Conservation (phyloP, 2,113 vertebrate genomes). For the Bufo gargarizans region DNA sequence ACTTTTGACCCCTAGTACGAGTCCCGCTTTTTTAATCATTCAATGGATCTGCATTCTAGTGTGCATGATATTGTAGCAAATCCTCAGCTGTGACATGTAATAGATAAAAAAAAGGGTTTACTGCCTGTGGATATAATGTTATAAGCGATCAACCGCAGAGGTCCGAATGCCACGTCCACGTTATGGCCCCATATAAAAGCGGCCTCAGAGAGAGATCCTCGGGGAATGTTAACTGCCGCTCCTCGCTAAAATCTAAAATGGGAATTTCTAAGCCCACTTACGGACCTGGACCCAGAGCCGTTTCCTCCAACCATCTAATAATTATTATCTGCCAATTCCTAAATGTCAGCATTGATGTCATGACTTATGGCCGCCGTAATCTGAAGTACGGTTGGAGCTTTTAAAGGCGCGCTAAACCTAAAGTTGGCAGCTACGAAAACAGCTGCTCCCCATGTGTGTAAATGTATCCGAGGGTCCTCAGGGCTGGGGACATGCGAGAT, state of each 20-base stretch:
- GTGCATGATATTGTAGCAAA: no score
- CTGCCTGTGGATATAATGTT: no score
- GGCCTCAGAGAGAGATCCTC: not conserved
- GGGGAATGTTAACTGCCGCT: not conserved
- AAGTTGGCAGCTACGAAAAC: not conserved
- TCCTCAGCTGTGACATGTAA: no score
- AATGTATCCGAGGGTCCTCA: not conserved
- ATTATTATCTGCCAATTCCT: conserved; percentile 10
- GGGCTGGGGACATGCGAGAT: not conserved
- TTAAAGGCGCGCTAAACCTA: not conserved
- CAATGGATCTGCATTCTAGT: no score
- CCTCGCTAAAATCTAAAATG: not conserved
- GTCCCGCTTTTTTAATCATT: no score
- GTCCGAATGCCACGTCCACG: no score
- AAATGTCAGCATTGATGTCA: not conserved
- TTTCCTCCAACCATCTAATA: not conserved
- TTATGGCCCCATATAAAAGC: not conserved
- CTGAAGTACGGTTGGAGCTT: not conserved
- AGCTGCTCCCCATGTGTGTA: not conserved
- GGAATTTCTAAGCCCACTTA: not conserved
- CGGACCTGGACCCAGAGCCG: not conserved
- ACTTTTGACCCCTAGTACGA: not conserved
- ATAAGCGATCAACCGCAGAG: no score
- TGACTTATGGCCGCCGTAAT: not conserved
- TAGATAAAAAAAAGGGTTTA: no score